A percentile compares a stretch with the other conserved stretches of the same genome.
Conservation (phyloP, 2,113 vertebrate species). For the Oophaga pumilio region DNA sequence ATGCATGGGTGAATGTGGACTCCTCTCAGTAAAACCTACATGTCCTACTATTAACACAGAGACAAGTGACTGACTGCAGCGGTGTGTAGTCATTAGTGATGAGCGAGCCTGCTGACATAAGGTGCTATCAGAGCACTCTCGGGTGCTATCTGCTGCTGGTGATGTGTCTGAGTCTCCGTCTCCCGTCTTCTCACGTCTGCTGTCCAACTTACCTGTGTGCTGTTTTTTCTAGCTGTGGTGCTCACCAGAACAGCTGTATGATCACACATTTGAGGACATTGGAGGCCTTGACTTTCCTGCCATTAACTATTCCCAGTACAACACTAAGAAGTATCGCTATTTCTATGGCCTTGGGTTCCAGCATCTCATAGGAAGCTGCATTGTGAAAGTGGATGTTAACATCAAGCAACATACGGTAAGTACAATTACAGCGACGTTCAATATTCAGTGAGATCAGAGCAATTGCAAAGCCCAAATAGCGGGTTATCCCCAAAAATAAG, state of each 20-base stretch:
- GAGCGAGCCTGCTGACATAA: too few species aligned
- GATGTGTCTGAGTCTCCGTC: too few species aligned
- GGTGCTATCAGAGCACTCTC: too few species aligned
- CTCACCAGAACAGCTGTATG: constrained; percentile 80
- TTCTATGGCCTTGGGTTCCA: constrained; percentile 90
- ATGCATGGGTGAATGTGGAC: too few species aligned
- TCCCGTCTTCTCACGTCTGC: background rate
- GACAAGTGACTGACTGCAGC: too few species aligned
- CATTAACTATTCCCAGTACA: constrained; percentile 83
- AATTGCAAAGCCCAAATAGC: too few species aligned
- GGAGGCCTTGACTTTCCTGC: constrained; percentile 93
- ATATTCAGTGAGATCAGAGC: too few species aligned
- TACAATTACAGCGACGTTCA: background rate
- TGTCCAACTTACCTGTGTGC: background rate
- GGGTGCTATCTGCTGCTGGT: too few species aligned
- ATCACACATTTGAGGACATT: constrained; percentile 73
- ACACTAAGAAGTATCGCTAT: constrained; percentile 80
- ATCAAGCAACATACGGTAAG: constrained; percentile 67
- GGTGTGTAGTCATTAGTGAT: too few species aligned
- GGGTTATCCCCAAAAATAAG: too few species aligned
- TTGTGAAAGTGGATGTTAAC: constrained; percentile 83
- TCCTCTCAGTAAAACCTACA: too few species aligned
- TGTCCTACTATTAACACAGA: too few species aligned
- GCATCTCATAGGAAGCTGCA: constrained; percentile 83
- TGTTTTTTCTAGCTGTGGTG: constrained; percentile 78